Evolutionary conservation across 2,797 vertebrate genomes (phyloP), one percentile per base, ranked within the genome.

Genomic region (Coendou prehensilis): DNA sequence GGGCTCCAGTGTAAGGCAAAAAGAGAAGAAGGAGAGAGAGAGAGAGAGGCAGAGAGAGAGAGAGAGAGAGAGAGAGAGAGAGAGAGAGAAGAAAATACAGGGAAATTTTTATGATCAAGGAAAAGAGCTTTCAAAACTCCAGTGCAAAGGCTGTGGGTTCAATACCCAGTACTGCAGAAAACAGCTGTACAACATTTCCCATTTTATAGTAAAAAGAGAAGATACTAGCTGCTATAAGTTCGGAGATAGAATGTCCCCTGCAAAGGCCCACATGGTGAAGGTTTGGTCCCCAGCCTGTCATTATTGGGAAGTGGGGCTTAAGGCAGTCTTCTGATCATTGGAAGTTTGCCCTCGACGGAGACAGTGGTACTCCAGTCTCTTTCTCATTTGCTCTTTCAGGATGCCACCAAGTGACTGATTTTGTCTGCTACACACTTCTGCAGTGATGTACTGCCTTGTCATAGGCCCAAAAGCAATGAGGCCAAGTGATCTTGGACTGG

Each of bases 71-170:
- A 18, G 30, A 67, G 64, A 67, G 33, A 30, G 1, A 59, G 7
- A 59, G 22, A 26, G 23, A 23, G 7, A 59, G 22, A 22, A 28
- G 8, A 26, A 2, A 28, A 69, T 67, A 81, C 2, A 82, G 37
- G 54, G 59, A 89, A 82, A 30, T 2, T 26, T 50, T 59, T 73
- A 64, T 79, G 23, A 91, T 14, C 47, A 91, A 94, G 28, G 63
- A 33, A 93, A 83, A 85, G 15, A 80, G 6, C 23, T 91, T 95
- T 54, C 23, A 11, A 78, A 87, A 81, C 69, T 73, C 37, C n/a
- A 37, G 2, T 45, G 67, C 10, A 26, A 20, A 37, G 41, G 41
- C 71, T 22, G 5, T 41, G 37, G n/a, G 69, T 41, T 73, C 20
- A 23, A 5, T 45, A 20, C 37, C 15, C 41, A 73, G 22, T 73